A percentile compares a stretch with the other conserved stretches of the same genome.
Conservation (phyloP, 37 sponge, comb jelly and placozoan genomes). For the Cliona cf. orientalis region DNA sequence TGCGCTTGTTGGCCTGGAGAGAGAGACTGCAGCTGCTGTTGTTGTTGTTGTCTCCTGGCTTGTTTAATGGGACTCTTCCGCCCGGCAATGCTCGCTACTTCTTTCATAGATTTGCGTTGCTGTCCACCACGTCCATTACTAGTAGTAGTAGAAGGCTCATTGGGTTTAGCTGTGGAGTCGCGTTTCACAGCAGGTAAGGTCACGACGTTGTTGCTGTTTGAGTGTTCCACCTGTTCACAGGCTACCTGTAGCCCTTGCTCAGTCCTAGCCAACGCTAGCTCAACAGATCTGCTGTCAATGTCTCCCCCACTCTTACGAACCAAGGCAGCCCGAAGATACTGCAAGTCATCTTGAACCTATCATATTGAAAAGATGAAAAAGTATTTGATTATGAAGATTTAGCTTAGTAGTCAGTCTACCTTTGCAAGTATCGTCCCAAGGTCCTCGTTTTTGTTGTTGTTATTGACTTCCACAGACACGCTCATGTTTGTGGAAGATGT, state of each 20-base stretch:
- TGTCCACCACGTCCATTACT: not conserved
- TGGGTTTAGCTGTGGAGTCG: not conserved
- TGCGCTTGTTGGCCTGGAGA: slow-evolving; percentile 34
- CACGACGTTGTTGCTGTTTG: slow-evolving; percentile 58
- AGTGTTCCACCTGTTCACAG: slow-evolving; percentile 58
- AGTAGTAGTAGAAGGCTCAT: too few species aligned
- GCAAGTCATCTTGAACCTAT: slow-evolving; percentile 79
- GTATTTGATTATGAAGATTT: too few species aligned
- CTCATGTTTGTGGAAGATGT: not conserved
- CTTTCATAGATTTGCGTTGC: not conserved
- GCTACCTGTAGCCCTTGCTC: slow-evolving; percentile 70
- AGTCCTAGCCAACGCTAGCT: slow-evolving; percentile 60
- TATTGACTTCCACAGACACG: not conserved
- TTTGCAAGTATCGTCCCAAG: not conserved
- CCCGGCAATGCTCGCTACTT: not conserved
- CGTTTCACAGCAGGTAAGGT: slow-evolving; percentile 60
- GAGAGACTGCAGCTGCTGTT: not conserved
- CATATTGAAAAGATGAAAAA: not conserved
- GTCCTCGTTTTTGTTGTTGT: not conserved
- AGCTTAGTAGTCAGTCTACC: too few species aligned
- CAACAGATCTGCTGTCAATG: slow-evolving; percentile 53
- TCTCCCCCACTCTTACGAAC: not conserved
- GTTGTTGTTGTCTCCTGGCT: slow-evolving; percentile 2
- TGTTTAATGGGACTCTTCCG: slow-evolving; percentile 11
- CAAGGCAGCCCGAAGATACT: slow-evolving; percentile 45